Evolutionary conservation across 2,888 invertebrate species (phyloP).

Genomic region (Drosophila demipolita): DNA sequence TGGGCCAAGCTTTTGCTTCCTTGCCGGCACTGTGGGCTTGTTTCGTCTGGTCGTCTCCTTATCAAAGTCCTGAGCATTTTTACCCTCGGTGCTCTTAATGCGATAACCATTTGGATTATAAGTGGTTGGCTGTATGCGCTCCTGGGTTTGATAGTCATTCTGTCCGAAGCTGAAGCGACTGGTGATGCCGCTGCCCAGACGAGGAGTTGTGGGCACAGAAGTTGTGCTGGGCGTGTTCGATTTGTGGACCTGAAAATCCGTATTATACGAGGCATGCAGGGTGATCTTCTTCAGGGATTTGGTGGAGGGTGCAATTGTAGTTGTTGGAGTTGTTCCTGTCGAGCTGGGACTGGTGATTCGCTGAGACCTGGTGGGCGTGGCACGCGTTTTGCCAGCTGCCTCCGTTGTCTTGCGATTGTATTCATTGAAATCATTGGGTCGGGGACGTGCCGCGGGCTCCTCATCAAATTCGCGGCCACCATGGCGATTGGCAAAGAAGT

Average conservation of each 20-base stretch:
- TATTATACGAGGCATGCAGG: constrained; percentile 82
- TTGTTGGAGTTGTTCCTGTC: constrained; percentile 26
- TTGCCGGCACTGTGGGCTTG: constrained; percentile 56
- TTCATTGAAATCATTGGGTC: constrained; percentile 84
- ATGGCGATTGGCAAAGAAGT: constrained; percentile 90
- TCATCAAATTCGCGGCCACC: constrained; percentile 87
- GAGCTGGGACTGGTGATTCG: constrained; percentile 43
- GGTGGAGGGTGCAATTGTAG: constrained; percentile 36
- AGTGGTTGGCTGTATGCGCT: constrained; percentile 83
- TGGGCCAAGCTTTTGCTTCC: constrained; percentile 70
- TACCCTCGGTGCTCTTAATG: constrained; percentile 70
- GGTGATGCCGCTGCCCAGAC: constrained; percentile 59
- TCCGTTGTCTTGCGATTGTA: constrained; percentile 74
- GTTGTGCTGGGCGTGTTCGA: constrained; percentile 67
- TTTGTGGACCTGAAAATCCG: constrained; percentile 72
- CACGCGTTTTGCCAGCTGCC: constrained; percentile 61
- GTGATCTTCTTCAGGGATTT: constrained; percentile 78
- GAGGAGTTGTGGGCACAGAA: constrained; percentile 54
- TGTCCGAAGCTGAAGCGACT: constrained; percentile 74
- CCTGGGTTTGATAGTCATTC: constrained; percentile 78
- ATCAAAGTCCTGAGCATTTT: constrained; percentile 65
- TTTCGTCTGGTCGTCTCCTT: constrained; percentile 52
- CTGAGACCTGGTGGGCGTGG: constrained; percentile 71
- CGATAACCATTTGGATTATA: constrained; percentile 82
- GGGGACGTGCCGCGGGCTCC: constrained; percentile 69